Evolutionary conservation across 2,797 vertebrate genomes (phyloP).

Genomic region (Zonotrichia albicollis): DNA sequence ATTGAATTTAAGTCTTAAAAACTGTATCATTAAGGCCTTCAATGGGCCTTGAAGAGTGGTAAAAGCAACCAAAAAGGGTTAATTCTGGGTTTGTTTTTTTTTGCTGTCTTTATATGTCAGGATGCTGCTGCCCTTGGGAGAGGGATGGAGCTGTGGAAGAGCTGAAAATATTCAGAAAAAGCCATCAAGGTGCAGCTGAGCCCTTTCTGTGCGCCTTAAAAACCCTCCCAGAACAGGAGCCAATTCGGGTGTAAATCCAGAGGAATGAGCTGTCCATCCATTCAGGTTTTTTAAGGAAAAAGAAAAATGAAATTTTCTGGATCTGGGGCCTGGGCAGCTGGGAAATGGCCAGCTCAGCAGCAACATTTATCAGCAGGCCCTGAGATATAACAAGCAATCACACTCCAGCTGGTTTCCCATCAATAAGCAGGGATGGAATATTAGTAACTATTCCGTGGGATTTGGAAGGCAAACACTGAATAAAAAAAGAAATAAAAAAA

Average conservation of each 20-base stretch:
- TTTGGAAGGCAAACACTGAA: not conserved
- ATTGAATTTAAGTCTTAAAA: conserved; percentile 13
- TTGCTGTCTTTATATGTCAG: not conserved
- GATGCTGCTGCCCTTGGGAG: not conserved
- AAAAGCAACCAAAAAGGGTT: not conserved
- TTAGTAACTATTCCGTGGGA: not conserved
- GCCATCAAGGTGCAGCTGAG: not conserved
- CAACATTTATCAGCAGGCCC: not conserved
- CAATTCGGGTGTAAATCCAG: not conserved
- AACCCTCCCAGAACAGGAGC: not conserved
- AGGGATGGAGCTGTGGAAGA: not conserved
- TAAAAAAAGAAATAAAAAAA: not conserved
- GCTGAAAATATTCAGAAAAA: not conserved
- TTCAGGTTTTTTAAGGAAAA: not conserved
- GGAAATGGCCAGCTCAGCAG: conserved; percentile 11
- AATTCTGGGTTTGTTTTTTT: not conserved
- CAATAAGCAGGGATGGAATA: conserved; percentile 21
- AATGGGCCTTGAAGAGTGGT: not conserved
- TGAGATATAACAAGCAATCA: conserved; percentile 42
- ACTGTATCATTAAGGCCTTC: not conserved
- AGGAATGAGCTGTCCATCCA: accelerated
- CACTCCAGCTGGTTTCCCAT: conserved; percentile 35
- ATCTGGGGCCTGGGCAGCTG: not conserved
- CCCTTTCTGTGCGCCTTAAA: not conserved
- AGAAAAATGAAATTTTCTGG: not conserved